Percentiles rank a stretch among this genome's conserved stretches.
Conservation (phyloP, 2,888 invertebrate genomes). For the Dendrolimus houi region DNA sequence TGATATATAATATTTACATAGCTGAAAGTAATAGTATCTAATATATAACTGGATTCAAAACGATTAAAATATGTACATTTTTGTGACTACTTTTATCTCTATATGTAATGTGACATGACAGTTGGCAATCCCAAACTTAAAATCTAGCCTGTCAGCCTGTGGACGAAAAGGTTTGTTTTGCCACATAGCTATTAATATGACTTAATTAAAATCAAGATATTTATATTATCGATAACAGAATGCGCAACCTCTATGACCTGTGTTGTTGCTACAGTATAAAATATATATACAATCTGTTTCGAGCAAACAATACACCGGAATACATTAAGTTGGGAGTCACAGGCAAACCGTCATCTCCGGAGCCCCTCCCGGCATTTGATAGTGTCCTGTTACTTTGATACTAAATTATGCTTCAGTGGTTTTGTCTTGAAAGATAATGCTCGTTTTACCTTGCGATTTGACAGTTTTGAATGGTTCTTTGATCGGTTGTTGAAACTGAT, state of each 20-base stretch:
- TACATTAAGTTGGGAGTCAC: slow-evolving; percentile 59
- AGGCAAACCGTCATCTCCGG: slow-evolving; percentile 31
- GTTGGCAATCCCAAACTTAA: no score
- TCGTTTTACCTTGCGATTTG: neutral
- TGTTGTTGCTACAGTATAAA: slow-evolving; percentile 32
- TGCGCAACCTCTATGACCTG: slow-evolving; percentile 26
- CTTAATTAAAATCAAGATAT: slow-evolving; percentile 3
- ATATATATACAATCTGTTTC: slow-evolving; percentile 50
- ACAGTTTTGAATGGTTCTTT: no score
- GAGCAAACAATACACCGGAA: slow-evolving; percentile 59
- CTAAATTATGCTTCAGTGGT: slow-evolving; percentile 8
- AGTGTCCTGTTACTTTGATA: slow-evolving; percentile 11
- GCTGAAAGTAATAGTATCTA: no score
- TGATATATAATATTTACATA: no score
- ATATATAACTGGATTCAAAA: no score
- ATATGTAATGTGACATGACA: no score
- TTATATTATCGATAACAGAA: slow-evolving; percentile 17
- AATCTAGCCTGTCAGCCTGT: no score
- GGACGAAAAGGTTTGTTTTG: no score
- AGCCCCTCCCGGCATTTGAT: slow-evolving; percentile 18
- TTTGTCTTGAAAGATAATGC: neutral
- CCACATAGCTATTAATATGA: slow-evolving; percentile 17
- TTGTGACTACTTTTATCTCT: no score
- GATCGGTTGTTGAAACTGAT: neutral
- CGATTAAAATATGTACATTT: no score